Base-by-base conservation (phyloP, 2,113 vertebrate species). In the Pagrus major region DNA sequence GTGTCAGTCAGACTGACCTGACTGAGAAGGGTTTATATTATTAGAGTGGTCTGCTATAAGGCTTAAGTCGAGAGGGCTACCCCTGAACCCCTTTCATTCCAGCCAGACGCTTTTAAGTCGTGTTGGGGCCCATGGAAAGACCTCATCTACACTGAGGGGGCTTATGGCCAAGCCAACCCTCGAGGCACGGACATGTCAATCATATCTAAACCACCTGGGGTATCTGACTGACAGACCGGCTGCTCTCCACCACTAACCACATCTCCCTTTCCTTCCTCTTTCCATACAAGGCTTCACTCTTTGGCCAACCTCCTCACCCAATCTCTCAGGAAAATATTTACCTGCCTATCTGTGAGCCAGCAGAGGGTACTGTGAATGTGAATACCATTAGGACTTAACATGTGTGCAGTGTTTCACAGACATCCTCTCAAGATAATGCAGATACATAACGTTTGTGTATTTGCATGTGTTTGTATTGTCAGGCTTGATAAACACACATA, bases 211-310 rank as follows among this genome's bases (percentile, higher is more conserved):
- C 77, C 80, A 85, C 65, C 71, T 64, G 72, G 74, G 71, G 67
- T 56, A 72, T 64, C 41, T 76, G 64, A 85, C 46, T 79, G 82
- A 87, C 47, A 35, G 74, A 54, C 69, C 35, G n/a, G 80, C 79
- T 12, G 61, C 59, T 67, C 59, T 51, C 78, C 75, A 51, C 55
- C 55, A 1, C 76, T 60, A 56, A 87, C 82, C 64, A 29, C 77
- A 67, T 58, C 80, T 47, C 52, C 49, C 27, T 65, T 89, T 87
- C 90, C 86, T 89, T 89, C 84, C 68, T 90, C 47, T 68, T 23
- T 80, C 12, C 20, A 67, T 39, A 84, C 77, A 81, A 69, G 46
- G 70, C 51, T 51, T 70, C 60, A 81, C 11, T 88, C 72, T 77
- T 55, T 6, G 2, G 63, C 33, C 14, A 44, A 65, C 20, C 31